Conservation (phyloP, 2,797 vertebrate genomes). For the Gallinago solitaria region DNA sequence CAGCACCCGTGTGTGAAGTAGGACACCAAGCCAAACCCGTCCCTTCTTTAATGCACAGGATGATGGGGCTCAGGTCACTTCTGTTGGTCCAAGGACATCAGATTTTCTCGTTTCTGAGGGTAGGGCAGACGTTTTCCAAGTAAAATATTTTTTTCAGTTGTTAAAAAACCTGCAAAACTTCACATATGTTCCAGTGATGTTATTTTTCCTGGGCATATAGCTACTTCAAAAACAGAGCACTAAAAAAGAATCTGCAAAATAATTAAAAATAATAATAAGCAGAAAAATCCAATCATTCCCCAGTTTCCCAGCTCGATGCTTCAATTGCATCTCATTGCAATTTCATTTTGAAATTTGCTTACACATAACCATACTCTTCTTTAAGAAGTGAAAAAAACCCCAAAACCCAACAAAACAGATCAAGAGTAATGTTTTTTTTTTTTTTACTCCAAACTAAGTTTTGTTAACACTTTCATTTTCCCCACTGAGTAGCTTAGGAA, state of each 20-base stretch:
- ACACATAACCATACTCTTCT: not conserved
- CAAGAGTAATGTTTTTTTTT: not conserved
- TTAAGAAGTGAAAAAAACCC: not conserved
- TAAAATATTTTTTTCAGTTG: not conserved
- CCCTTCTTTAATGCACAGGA: accelerated
- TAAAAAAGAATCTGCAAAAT: slow-evolving; percentile 11
- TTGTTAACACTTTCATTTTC: slow-evolving; percentile 25
- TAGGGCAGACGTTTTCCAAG: not conserved
- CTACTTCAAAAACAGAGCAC: not conserved
- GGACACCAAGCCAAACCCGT: not conserved
- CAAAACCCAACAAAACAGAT: not conserved
- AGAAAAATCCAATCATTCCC: slow-evolving; percentile 48
- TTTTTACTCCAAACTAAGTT: not conserved
- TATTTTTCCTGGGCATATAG: not conserved
- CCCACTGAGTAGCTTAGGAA: not conserved
- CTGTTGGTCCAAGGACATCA: not conserved
- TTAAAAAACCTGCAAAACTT: not conserved
- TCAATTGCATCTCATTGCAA: not conserved
- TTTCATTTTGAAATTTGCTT: slow-evolving; percentile 34
- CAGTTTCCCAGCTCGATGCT: not conserved
- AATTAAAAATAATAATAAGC: slow-evolving; percentile 61
- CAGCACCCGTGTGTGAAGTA: not conserved
- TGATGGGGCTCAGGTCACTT: not conserved
- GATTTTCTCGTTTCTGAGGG: not conserved
- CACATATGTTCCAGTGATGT: not conserved